phyloP scores from a whole-genome alignment of 2,113 vertebrate species.

The Merops nubicus region DNA sequence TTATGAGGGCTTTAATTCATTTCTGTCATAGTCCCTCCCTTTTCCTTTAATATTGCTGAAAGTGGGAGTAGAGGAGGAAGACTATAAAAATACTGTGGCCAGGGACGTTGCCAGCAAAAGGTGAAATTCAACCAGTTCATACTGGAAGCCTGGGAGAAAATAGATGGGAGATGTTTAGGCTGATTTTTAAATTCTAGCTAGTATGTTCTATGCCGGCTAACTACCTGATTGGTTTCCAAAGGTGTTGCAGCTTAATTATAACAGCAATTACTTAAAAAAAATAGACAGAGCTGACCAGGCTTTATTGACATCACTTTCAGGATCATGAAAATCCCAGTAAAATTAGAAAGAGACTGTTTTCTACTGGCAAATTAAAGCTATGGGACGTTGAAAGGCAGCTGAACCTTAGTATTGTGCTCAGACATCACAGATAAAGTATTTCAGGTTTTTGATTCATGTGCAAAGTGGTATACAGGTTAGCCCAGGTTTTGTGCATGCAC shows the following conservation, averaged over 20 bases:
- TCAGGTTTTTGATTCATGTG: constrained; percentile 7
- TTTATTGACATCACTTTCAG: neutral
- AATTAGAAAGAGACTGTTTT: constrained; percentile 17
- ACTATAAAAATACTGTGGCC: neutral
- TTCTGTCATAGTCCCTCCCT: neutral
- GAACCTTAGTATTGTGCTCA: neutral
- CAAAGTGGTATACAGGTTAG: neutral
- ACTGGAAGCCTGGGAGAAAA: neutral
- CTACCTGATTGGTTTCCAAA: neutral
- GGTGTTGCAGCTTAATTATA: neutral
- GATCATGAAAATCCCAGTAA: neutral
- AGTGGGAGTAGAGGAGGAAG: neutral
- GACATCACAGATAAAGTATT: neutral
- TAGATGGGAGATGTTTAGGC: neutral
- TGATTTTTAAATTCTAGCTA: neutral
- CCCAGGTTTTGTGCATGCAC: neutral
- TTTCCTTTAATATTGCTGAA: neutral
- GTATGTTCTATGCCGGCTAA: neutral
- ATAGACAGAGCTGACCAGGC: neutral
- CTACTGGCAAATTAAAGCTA: constrained; percentile 40
- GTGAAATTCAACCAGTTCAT: neutral
- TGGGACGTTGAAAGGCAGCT: neutral
- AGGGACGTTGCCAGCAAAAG: neutral
- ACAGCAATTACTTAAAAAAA: constrained; percentile 14
- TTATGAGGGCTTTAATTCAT: fast-evolving